Evolutionary conservation across 2,888 invertebrate species (phyloP).

Genomic region (Deilephila porcellus): DNA sequence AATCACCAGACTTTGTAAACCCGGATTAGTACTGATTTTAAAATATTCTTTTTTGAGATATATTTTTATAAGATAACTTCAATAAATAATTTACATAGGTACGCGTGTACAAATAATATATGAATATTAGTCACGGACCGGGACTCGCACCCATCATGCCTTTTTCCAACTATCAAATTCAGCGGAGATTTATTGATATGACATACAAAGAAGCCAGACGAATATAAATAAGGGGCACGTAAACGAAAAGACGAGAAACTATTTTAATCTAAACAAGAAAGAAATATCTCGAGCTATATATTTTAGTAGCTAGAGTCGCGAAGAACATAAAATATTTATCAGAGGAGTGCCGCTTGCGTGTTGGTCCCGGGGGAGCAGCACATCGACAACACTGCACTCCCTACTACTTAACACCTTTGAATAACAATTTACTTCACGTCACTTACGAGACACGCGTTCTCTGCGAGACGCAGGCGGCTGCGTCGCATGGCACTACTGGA

Average conservation of each 20-base stretch:
- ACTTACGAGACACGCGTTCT: conserved; percentile 37
- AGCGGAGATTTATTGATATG: conserved; percentile 42
- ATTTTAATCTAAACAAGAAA: conserved; percentile 67
- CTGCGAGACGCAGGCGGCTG: background rate
- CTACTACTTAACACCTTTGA: conserved; percentile 72
- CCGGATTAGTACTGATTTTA: conserved; percentile 52
- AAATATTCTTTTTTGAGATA: conserved; percentile 17
- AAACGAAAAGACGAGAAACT: conserved; percentile 60
- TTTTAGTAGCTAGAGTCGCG: conserved; percentile 59
- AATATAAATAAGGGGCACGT: conserved; percentile 61
- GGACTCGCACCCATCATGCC: conserved; percentile 28
- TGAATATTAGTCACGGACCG: background rate
- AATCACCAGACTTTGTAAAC: conserved; percentile 62
- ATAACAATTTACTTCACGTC: conserved; percentile 57
- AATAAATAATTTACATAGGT: background rate
- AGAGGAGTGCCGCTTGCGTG: conserved; percentile 75
- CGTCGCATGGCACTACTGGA: background rate
- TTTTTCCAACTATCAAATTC: conserved; percentile 30
- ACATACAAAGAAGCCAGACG: conserved; percentile 54
- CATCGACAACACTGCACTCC: conserved; percentile 55
- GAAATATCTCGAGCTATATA: conserved; percentile 66
- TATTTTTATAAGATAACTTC: background rate
- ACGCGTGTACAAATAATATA: background rate
- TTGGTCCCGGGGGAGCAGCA: conserved; percentile 59
- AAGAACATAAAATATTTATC: conserved; percentile 82